Evolutionary conservation across 2,888 invertebrate genomes (phyloP).

Genomic region (Sinotaia quadrata): DNA sequence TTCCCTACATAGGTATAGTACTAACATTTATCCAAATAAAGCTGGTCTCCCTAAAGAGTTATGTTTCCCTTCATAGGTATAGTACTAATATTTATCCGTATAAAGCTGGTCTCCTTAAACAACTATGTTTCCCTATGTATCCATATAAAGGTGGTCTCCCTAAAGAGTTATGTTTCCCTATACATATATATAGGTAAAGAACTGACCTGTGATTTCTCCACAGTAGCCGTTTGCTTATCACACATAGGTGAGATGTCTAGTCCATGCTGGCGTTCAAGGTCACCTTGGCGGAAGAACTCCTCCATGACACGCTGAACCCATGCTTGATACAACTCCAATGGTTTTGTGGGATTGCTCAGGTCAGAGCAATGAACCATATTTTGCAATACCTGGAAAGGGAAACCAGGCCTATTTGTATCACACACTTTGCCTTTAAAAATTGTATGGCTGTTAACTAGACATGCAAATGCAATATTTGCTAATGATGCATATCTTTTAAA

Average conservation of each 20-base stretch:
- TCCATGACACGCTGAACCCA: slow-evolving; percentile 98
- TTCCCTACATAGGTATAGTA: too few species aligned
- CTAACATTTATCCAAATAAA: too few species aligned
- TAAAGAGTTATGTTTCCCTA: too few species aligned
- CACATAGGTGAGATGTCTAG: slow-evolving; percentile 99
- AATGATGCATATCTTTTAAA: too few species aligned
- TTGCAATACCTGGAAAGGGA: slow-evolving; percentile 85
- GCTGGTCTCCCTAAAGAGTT: too few species aligned
- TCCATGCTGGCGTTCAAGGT: slow-evolving; percentile 93
- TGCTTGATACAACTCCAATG: slow-evolving; percentile 90
- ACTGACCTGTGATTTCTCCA: slow-evolving; percentile 93
- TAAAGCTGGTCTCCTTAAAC: too few species aligned
- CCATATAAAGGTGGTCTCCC: too few species aligned
- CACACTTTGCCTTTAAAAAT: background rate
- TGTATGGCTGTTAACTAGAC: background rate
- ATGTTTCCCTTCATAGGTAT: too few species aligned
- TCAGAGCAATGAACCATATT: slow-evolving; percentile 99
- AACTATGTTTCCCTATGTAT: too few species aligned
- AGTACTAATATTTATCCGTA: too few species aligned
- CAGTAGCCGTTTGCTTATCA: slow-evolving; percentile 94
- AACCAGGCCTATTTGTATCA: background rate
- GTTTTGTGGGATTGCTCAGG: slow-evolving; percentile 92
- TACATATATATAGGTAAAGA: too few species aligned
- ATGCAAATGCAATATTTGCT: too few species aligned
- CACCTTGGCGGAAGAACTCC: slow-evolving; percentile 99